Evolutionary conservation across 2,888 invertebrate species (phyloP), one percentile per base, ranked within the genome.

Genomic region (Cheilosia urbana): DNA sequence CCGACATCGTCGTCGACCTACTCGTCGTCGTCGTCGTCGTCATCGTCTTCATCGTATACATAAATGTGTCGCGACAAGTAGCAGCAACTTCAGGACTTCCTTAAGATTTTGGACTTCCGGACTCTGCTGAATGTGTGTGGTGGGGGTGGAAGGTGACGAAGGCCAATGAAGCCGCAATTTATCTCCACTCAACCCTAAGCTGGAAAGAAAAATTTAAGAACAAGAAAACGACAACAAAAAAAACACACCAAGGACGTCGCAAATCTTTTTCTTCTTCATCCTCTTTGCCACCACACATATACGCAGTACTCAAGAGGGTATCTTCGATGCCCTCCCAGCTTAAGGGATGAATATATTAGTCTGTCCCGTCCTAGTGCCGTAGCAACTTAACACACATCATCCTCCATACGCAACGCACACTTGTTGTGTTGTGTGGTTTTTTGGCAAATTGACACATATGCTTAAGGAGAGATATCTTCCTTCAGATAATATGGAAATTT

Each of bases 401-500:
- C 65, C 21, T 11, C 68, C 34, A n/a, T 66, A 72, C 79, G 79
- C 73, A 83, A 72, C 79, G 80, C 73, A 83, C 76, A 87, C 87
- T 80, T 87, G 73, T 79, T 87, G 71, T 65, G 71, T 65, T 65
- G 57, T 84, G 78, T 82, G 58, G 75, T 72, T 63, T 62, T 80
- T 84, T 80, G 69, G 69, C 80, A 85, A 85, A 81, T 85, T 85
- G 87, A 83, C 80, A 83, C 80, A 87, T 82, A 83, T 83, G 79
- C 79, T 78, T 87, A 89, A 81, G 87, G 88, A 88, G 88, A 89
- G 89, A 89, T 89, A 87, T 88, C 87, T 88, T 90, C 65, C 57
- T 78, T 49, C 11, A 73, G 90, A 90, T 91, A 91, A 90, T 90
- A 91, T 91, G 91, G 90, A 91, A 92, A 90, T 91, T 91, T 90